Conservation (phyloP, 2,113 vertebrate species). For the Colinus virginianus region DNA sequence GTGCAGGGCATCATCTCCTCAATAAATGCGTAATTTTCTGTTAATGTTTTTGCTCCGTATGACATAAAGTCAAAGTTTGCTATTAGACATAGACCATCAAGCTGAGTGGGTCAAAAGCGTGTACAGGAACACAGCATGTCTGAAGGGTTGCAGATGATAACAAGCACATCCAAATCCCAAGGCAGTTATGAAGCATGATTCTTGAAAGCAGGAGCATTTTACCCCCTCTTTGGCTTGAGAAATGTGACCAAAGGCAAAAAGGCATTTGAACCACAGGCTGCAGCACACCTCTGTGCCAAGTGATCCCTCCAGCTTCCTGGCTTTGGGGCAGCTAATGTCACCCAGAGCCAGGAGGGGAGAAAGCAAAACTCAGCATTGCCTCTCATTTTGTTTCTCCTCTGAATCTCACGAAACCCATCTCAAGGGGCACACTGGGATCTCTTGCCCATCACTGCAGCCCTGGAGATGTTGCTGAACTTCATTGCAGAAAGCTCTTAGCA, state of each 20-base stretch:
- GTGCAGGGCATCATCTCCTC: background rate
- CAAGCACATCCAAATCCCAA: background rate
- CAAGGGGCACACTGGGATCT: background rate
- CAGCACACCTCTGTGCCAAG: background rate
- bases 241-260: background rate
- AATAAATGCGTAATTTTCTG: background rate
- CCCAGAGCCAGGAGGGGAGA: background rate
- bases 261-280: background rate
- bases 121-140: background rate
- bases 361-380: background rate
- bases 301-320: background rate
- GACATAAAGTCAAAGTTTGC: background rate
- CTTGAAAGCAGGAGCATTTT: background rate
- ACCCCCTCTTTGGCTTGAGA: background rate
- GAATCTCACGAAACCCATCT: background rate
- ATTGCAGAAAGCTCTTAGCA: background rate
- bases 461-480: background rate
- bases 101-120: background rate
- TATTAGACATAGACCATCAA: background rate
- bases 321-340: background rate
- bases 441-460: background rate
- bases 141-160: background rate
- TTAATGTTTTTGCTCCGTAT: background rate
- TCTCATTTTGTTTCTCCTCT: background rate
- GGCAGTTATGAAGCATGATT: fast-evolving